A percentile compares a stretch with the other conserved stretches of the same genome.
Conservation (phyloP, 2,113 vertebrate species). For the Holacanthus passer region DNA sequence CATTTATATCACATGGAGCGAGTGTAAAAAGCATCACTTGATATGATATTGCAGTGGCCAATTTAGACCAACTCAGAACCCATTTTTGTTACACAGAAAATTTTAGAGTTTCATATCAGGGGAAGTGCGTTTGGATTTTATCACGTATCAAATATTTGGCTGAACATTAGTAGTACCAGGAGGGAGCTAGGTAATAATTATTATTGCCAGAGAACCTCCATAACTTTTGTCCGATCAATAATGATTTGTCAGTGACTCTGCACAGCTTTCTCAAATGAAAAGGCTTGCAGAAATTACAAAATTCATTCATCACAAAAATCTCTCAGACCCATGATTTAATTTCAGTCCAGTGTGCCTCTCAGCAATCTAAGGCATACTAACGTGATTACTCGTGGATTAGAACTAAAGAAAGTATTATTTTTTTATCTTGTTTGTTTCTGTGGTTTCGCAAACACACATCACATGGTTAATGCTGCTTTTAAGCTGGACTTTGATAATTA, state of each 20-base stretch:
- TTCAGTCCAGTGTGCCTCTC: constrained; percentile 26
- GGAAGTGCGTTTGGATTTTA: constrained; percentile 15
- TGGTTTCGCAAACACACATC: constrained; percentile 5
- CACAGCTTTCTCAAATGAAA: constrained; percentile 15
- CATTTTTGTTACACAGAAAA: background rate
- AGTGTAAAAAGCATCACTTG: constrained; percentile 11
- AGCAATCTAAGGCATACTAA: background rate
- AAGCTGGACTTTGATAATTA: constrained; percentile 17
- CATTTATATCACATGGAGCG: constrained; percentile 7
- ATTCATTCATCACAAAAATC: constrained; percentile 24
- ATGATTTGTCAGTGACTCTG: constrained; percentile 17
- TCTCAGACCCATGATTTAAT: constrained; percentile 18
- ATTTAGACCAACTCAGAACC: constrained; percentile 6
- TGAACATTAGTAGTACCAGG: constrained; percentile 13
- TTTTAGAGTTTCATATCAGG: constrained; percentile 12
- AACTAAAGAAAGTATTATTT: background rate
- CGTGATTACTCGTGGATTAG: constrained; percentile 11
- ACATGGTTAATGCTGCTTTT: constrained; percentile 20
- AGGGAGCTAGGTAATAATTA: background rate
- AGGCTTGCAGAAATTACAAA: constrained; percentile 1
- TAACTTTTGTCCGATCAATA: constrained; percentile 34
- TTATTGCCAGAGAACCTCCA: constrained; percentile 2
- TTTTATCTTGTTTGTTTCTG: constrained; percentile 16
- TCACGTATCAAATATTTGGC: constrained; percentile 24
- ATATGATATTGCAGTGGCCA: constrained; percentile 13